Percentiles rank a stretch among this genome's conserved stretches.
phyloP scores from a whole-genome alignment of 1,140 invertebrate species.

The Bombus superbus region DNA sequence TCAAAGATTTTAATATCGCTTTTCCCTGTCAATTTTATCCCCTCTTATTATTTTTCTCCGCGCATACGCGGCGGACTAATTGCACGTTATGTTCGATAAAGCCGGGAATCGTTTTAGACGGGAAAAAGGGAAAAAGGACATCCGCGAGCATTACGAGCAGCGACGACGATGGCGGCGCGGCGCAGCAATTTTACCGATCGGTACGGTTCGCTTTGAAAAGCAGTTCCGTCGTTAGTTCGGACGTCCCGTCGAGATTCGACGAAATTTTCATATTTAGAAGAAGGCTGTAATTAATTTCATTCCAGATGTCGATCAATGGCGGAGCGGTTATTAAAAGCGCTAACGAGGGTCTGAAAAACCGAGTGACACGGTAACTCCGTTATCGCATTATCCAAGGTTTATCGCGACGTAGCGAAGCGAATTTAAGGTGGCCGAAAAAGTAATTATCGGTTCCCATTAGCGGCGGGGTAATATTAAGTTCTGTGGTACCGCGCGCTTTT shows the following conservation, averaged over 20 bases:
- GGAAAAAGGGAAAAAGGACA: too few relatives aligned
- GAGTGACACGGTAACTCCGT: conserved; percentile 23
- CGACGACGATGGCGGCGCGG: background rate
- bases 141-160: too few relatives aligned
- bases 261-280: conserved; percentile 21
- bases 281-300: conserved; percentile 29
- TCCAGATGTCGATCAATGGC: conserved; percentile 13
- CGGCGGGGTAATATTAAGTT: conserved; percentile 20
- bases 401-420: conserved; percentile 9
- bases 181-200: background rate
- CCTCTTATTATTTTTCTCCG: background rate
- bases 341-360: conserved; percentile 36
- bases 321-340: conserved; percentile 26
- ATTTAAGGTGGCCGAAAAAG: conserved; percentile 38
- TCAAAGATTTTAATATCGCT: background rate
- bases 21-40: background rate
- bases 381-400: conserved; percentile 34
- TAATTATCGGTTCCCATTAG: conserved; percentile 46
- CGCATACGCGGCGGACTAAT: background rate
- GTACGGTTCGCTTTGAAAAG: background rate
- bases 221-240: background rate
- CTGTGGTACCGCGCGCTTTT: background rate
- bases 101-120: background rate
- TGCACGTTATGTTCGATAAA: background rate
- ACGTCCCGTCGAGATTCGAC: background rate